These are phyloP conservation scores for Parauchenoglanis ngamensis DNA, from an alignment of 2,797 vertebrate genomes.

Conservation along the genomic window DNA sequence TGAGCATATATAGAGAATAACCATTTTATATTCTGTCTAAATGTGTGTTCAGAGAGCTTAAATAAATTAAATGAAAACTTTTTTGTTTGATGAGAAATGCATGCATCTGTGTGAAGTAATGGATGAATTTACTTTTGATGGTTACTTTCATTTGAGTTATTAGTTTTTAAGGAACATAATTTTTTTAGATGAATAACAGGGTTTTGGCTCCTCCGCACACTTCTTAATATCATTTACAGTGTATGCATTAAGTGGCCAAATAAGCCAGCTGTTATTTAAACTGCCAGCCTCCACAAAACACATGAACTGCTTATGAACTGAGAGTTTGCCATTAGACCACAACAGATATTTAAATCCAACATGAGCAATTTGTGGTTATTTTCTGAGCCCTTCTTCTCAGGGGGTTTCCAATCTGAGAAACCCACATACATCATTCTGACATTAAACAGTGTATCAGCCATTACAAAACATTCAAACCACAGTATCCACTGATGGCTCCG, in stretches of 20 bases:
- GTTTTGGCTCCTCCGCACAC: not conserved
- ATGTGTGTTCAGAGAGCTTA: not conserved
- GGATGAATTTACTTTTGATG: not conserved
- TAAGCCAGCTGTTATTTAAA: slow-evolving; percentile 9
- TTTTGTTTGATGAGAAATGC: not conserved
- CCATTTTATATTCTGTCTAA: not conserved
- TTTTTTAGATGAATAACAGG: not conserved
- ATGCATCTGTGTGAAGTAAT: not conserved
- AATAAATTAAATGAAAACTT: not conserved
- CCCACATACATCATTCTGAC: slow-evolving; percentile 27
- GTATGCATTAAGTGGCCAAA: slow-evolving; percentile 1
- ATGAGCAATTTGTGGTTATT: slow-evolving; percentile 14
- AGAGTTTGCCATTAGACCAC: slow-evolving; percentile 13
- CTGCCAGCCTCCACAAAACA: slow-evolving; percentile 16
- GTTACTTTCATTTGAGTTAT: not conserved
- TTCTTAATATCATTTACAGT: not conserved
- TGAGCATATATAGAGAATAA: not conserved
- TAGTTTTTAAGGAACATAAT: not conserved
- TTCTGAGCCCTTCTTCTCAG: not conserved
- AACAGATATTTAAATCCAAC: slow-evolving; percentile 18
- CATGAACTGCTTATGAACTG: slow-evolving; percentile 24
- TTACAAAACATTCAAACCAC: slow-evolving; percentile 23
- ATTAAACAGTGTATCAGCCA: slow-evolving; percentile 10
- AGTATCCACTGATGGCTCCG: not conserved
- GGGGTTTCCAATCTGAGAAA: slow-evolving; percentile 22